Conservation (phyloP, 37 sponge, comb jelly and placozoan genomes). For the Beroe forskalii region DNA sequence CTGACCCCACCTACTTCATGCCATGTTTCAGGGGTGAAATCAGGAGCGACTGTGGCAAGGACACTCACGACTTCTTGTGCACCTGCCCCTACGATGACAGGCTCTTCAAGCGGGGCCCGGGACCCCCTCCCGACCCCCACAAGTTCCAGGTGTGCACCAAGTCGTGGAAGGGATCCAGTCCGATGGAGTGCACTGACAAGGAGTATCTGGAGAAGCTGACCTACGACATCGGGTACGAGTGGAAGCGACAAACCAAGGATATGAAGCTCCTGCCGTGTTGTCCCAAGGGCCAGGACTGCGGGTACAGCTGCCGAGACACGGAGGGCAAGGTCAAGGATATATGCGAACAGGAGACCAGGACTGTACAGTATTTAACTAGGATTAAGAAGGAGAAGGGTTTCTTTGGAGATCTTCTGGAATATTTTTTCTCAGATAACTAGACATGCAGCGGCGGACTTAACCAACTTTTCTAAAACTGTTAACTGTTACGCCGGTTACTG, state of each 20-base stretch:
- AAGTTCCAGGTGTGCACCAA: no score
- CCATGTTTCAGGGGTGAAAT: conserved; percentile 45
- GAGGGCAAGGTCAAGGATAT: not conserved
- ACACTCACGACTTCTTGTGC: not conserved
- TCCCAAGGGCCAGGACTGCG: conserved; percentile 3
- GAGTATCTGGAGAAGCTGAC: no score
- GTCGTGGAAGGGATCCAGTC: not conserved
- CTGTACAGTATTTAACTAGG: not conserved
- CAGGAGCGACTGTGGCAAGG: conserved; percentile 10
- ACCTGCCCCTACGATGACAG: conserved; percentile 43
- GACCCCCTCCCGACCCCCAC: not conserved
- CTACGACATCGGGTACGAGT: conserved; percentile 26
- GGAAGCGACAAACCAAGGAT: not conserved
- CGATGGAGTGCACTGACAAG: not conserved
- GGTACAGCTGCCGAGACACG: conserved; percentile 18
- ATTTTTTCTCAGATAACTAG: no score
- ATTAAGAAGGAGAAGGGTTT: no score
- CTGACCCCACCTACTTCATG: conserved; percentile 27
- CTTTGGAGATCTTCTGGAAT: no score
- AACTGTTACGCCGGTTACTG: no score
- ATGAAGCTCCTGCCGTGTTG: conserved; percentile 28
- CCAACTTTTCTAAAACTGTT: not conserved
- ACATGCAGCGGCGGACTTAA: no score
- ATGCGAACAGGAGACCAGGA: not conserved
- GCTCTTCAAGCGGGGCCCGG: not conserved